A percentile compares a stretch with the other conserved stretches of the same genome.
phyloP scores from a whole-genome alignment of 2,113 vertebrate species.

The Cyanoderma ruficeps region DNA sequence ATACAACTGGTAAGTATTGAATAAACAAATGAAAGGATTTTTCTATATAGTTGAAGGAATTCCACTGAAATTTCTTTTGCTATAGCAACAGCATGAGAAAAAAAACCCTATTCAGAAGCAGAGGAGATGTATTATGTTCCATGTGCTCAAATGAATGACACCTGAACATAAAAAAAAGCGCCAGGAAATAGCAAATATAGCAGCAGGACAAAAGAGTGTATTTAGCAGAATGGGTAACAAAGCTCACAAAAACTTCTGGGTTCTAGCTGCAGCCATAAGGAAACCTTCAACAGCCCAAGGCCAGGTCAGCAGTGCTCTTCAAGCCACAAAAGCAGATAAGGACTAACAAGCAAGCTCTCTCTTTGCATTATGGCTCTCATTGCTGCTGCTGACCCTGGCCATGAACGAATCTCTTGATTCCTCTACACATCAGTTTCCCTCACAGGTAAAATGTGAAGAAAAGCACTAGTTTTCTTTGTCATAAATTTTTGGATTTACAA shows the following conservation, averaged over 20 bases:
- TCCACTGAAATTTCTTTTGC: not conserved
- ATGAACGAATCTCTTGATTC: not conserved
- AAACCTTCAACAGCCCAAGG: not conserved
- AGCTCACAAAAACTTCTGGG: not conserved
- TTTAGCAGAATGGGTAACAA: not conserved
- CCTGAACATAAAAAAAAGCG: not conserved
- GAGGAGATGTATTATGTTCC: not conserved
- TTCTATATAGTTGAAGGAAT: not conserved
- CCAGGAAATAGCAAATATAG: not conserved
- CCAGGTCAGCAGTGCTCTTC: not conserved
- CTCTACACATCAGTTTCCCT: not conserved
- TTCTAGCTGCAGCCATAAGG: not conserved
- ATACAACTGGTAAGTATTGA: not conserved
- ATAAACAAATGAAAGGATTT: not conserved
- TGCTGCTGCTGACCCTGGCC: not conserved
- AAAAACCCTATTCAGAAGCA: not conserved
- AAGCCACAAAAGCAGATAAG: not conserved
- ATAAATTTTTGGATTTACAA: not conserved
- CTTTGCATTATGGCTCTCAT: not conserved
- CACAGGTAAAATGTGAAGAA: not conserved
- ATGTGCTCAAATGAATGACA: not conserved
- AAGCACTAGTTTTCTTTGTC: not conserved
- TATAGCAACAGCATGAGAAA: not conserved
- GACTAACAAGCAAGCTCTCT: not conserved
- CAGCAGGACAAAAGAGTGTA: not conserved